Conservation (phyloP, 1,140 invertebrate genomes). For the Zeugodacus cucurbitae region DNA sequence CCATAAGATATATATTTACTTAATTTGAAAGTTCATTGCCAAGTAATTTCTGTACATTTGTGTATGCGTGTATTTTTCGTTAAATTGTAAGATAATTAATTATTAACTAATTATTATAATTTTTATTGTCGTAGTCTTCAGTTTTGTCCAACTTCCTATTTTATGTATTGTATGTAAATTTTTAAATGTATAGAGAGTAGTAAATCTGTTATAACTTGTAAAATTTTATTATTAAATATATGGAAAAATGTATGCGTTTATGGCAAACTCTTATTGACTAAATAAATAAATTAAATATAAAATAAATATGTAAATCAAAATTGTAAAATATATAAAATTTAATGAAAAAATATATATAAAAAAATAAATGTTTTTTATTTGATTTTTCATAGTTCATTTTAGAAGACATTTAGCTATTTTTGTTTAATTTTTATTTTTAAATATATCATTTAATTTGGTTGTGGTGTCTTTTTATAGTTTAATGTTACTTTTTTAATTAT, state of each 20-base stretch:
- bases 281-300: too few relatives aligned
- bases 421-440: too few relatives aligned
- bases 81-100: constrained; percentile 24
- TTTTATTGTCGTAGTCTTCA: not conserved
- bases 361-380: not conserved
- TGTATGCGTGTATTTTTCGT: not conserved
- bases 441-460: too few relatives aligned
- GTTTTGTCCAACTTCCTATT: not conserved
- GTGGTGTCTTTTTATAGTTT: too few relatives aligned
- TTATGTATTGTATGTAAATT: constrained; percentile 19
- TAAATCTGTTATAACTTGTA: constrained; percentile 27
- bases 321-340: constrained; percentile 16
- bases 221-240: not conserved
- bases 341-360: not conserved
- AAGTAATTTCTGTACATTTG: not conserved
- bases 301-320: constrained; percentile 24
- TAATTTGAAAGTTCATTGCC: not conserved
- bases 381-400: not conserved
- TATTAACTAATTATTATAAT: not conserved
- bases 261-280: not conserved
- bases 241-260: not conserved
- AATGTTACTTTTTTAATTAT: too few relatives aligned
- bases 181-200: constrained; percentile 7
- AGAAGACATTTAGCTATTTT: too few relatives aligned
- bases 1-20: not conserved